Conservation (phyloP, 2,113 vertebrate species). For the Epinephelus lanceolatus region DNA sequence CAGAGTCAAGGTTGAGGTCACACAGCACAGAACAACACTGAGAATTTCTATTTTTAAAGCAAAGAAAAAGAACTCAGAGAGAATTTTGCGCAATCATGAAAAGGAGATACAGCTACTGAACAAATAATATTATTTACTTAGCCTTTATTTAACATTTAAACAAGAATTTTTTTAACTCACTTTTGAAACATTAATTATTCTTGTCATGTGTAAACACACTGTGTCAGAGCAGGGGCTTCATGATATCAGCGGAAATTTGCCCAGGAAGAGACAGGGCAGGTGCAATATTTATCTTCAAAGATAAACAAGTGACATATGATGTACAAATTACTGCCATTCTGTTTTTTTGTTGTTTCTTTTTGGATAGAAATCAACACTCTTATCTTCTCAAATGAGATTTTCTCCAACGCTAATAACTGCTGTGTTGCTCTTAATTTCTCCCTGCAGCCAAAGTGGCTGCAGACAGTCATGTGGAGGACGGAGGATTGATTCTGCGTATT, state of each 20-base stretch:
- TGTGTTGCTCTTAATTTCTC: slow-evolving; percentile 94
- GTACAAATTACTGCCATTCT: slow-evolving; percentile 56
- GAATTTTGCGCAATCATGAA: neutral
- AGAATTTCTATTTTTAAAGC: slow-evolving; percentile 6
- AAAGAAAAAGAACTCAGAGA: neutral
- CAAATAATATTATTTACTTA: neutral
- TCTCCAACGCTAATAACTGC: slow-evolving; percentile 82
- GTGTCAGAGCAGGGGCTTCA: neutral
- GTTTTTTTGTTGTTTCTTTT: slow-evolving; percentile 15
- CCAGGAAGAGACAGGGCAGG: slow-evolving; percentile 1
- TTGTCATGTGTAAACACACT: neutral
- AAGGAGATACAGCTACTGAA: neutral
- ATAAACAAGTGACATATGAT: slow-evolving; percentile 54
- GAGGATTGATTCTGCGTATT: slow-evolving; percentile 90
- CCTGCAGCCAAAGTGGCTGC: slow-evolving; percentile 92
- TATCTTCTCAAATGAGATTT: slow-evolving; percentile 68
- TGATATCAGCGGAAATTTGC: slow-evolving; percentile 2
- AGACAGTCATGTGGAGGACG: slow-evolving; percentile 92
- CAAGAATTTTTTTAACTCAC: neutral
- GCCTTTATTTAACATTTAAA: neutral
- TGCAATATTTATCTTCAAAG: slow-evolving; percentile 44
- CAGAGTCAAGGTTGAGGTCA: slow-evolving; percentile 44
- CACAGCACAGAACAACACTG: neutral
- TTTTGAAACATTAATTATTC: neutral
- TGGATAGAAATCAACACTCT: slow-evolving; percentile 52